Percentiles rank a stretch among this genome's conserved stretches.
Conservation (phyloP, 2,113 vertebrate species). For the Anser cygnoides region DNA sequence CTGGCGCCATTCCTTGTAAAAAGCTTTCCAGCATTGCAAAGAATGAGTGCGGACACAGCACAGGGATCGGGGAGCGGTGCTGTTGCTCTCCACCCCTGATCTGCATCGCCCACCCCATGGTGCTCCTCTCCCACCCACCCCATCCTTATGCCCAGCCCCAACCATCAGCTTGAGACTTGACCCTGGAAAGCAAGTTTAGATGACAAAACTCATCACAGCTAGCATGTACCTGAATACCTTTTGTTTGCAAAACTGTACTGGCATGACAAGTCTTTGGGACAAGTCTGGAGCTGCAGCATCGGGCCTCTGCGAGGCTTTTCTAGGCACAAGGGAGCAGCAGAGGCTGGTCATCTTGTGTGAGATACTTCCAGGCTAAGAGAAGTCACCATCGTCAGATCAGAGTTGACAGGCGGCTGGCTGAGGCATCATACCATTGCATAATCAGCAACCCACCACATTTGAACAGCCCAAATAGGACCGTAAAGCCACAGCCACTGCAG, state of each 20-base stretch:
- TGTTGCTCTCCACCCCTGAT: background rate
- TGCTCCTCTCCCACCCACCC: background rate
- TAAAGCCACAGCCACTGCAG: background rate
- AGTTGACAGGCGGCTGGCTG: background rate
- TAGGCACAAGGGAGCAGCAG: background rate
- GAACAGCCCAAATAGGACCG: background rate
- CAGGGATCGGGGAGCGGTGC: rapidly evolving
- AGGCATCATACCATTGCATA: background rate
- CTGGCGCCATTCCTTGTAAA: background rate
- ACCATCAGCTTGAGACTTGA: background rate
- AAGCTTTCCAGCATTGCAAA: background rate
- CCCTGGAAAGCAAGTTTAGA: background rate
- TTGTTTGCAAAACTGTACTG: background rate
- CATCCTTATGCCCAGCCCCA: background rate
- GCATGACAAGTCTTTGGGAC: background rate
- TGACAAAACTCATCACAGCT: background rate
- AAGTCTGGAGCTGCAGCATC: background rate
- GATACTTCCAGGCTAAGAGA: background rate
- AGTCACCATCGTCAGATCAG: background rate
- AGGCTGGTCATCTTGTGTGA: background rate
- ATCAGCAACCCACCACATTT: background rate
- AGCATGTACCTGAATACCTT: background rate
- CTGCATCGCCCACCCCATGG: background rate
- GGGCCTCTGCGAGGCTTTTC: background rate
- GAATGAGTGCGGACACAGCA: background rate